Conservation (phyloP, 2,797 vertebrate species). For the Lacerta bilineata region DNA sequence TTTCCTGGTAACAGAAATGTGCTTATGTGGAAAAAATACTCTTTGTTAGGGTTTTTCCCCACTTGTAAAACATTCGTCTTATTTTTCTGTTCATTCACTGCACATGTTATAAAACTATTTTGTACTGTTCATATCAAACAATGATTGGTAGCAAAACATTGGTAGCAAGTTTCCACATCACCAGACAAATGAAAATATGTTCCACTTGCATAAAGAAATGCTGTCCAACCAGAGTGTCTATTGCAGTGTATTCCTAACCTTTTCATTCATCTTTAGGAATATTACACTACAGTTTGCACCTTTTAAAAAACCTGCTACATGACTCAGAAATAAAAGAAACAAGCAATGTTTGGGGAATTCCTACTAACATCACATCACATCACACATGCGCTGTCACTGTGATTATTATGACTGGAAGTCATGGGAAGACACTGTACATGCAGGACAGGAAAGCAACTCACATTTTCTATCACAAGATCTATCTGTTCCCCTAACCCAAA, state of each 20-base stretch:
- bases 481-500: background rate
- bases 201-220: background rate
- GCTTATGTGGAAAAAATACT: background rate
- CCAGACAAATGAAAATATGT: background rate
- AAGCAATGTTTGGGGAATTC: background rate
- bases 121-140: background rate
- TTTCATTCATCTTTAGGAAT: constrained; percentile 20
- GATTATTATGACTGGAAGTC: background rate
- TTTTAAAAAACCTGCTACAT: fast-evolving
- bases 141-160: background rate
- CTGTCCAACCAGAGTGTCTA: background rate
- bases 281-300: constrained; percentile 7
- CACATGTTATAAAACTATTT: background rate
- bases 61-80: constrained; percentile 14
- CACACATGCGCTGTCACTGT: too few species aligned
- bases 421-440: background rate
- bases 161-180: background rate
- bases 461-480: constrained; percentile 19
- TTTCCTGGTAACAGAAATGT: constrained; percentile 50
- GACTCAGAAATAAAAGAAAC: constrained; percentile 26
- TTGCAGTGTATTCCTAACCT: constrained; percentile 18
- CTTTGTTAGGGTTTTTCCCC: constrained; percentile 25
- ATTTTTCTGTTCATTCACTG: constrained; percentile 45
- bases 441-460: background rate
- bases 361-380: background rate